These are phyloP conservation scores for Cryptoprocta ferox DNA, from an alignment of 2,797 vertebrate genomes.

Conservation along the genomic window DNA sequence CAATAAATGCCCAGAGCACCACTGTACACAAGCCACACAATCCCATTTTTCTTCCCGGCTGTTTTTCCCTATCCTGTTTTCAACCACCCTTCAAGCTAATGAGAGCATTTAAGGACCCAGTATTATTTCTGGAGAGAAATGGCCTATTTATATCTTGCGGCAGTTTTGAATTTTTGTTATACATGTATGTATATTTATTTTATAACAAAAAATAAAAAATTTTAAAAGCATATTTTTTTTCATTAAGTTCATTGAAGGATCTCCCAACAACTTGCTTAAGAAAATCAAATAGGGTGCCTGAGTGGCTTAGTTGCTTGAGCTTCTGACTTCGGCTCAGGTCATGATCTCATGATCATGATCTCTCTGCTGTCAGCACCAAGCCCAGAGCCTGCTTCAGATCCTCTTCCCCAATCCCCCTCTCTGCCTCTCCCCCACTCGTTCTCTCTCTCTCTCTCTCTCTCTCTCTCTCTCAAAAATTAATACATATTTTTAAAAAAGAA, in stretches of 20 bases:
- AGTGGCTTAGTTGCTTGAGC: background rate
- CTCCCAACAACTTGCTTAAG: background rate
- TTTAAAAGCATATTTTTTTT: background rate
- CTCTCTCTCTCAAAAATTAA: background rate
- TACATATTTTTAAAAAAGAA: background rate
- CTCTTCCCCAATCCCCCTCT: background rate
- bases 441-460: background rate
- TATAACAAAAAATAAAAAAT: conserved; percentile 8
- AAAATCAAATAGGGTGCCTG: background rate
- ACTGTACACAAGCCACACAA: background rate
- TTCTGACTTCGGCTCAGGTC: background rate
- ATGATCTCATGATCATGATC: background rate
- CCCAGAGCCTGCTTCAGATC: background rate
- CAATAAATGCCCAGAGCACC: background rate
- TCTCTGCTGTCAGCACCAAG: background rate
- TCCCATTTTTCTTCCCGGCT: background rate
- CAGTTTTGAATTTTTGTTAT: conserved; percentile 36
- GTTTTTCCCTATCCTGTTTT: background rate
- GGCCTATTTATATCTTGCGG: background rate
- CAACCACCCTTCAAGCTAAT: background rate
- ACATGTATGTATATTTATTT: conserved; percentile 6
- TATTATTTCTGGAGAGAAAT: background rate
- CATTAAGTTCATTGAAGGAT: background rate
- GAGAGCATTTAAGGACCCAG: background rate
- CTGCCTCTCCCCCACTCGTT: background rate